Base-by-base conservation (phyloP, 1,140 invertebrate species). In the Doryteuthis pealeii region DNA sequence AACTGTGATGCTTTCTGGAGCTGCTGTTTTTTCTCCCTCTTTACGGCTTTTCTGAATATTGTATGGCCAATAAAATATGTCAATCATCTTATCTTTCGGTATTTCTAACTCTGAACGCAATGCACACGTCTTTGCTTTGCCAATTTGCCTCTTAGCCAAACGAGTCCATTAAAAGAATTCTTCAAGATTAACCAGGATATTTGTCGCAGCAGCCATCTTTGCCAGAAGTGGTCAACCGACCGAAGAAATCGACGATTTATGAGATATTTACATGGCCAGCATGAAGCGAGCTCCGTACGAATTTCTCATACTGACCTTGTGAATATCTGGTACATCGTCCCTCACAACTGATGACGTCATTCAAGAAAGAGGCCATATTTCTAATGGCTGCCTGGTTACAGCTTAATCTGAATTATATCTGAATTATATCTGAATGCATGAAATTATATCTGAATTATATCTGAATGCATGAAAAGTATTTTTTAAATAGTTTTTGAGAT, bases 241-340 rank as follows among this genome's bases (percentile, higher is more conserved):
- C 35, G 35, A 40, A 40, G 35, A 40, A 40, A 5, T 40, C 35
- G 26, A 62, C 5, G 54, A 18, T 62, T 28, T 62, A 28, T 62
- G 54, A 62, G 54, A n/a, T 62, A 62, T 62, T 62, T 62, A 62
- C 54, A 62, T 62, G 54, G 54, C 54, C 54, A 62, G 54, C 54
- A 62, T 62, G 54, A 62, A 62, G 54, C 54, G 26, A 62, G 54
- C 54, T 62, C 54, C 26, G 26, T 62, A n/a, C 54, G 26, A 28
- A 62, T 62, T 62, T 62, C 54, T 62, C 54, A 62, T 62, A 62
- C 54, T 62, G 54, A 62, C 54, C 54, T 62, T 62, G 54, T 62
- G 54, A 62, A 62, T 62, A 62, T 62, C 54, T 62, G 54, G 26
- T 28, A 28, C 18, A 62, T 62, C 54, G 54, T 62, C 26, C 54